Evolutionary conservation across 2,797 vertebrate species (phyloP).

Genomic region (Vireo griseus): DNA sequence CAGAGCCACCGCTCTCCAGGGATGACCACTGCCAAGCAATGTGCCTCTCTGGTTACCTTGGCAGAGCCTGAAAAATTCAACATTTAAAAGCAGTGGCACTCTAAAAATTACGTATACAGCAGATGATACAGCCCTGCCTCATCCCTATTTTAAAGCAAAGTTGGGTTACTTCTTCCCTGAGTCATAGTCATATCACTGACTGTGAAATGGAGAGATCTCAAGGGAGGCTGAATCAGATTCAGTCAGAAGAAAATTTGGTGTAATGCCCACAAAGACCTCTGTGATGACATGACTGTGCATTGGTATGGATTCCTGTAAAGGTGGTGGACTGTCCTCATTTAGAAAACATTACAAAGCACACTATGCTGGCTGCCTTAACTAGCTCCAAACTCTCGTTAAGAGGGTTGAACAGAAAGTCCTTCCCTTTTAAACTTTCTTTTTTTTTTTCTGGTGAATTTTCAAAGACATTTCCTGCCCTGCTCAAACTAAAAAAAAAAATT

Average conservation of each 20-base stretch:
- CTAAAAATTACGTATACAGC: not conserved
- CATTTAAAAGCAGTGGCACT: not conserved
- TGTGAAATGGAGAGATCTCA: not conserved
- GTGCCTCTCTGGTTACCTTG: not conserved
- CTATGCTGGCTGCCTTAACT: not conserved
- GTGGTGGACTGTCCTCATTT: not conserved
- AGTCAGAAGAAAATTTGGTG: not conserved
- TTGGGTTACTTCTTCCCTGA: not conserved
- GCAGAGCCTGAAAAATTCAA: not conserved
- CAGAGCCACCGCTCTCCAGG: fast-evolving
- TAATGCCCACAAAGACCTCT: not conserved
- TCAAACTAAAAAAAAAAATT: not conserved
- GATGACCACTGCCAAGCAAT: not conserved
- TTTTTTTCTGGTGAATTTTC: not conserved
- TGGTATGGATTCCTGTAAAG: not conserved
- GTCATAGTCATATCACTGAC: not conserved
- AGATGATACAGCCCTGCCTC: not conserved
- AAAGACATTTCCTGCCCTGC: not conserved
- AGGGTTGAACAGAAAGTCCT: not conserved
- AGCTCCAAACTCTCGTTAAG: not conserved
- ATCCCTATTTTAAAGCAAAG: not conserved
- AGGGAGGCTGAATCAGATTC: not conserved
- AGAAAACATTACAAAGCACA: not conserved
- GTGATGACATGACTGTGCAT: not conserved
- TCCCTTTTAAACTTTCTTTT: not conserved